Base-by-base conservation (phyloP, 2,113 vertebrate genomes). In the Pseudorhombus dupliciocellatus region DNA sequence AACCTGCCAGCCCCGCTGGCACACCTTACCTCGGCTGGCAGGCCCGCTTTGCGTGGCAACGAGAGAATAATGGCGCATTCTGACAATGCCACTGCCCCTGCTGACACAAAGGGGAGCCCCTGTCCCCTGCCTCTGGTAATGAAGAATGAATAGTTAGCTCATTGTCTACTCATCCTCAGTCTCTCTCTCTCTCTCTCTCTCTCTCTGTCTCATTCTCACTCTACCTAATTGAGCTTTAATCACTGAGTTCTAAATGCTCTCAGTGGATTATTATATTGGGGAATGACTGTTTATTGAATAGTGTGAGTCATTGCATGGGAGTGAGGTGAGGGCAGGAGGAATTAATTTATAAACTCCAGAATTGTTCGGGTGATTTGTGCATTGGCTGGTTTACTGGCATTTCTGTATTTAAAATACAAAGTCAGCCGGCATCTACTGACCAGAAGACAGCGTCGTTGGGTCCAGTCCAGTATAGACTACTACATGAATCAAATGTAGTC, bases 131-230 rank as follows among this genome's bases (percentile, higher is more conserved):
- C 59, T 67, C 72, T 58, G 68, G 50, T 80, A 82, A 90, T 85
- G 79, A 86, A 87, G 85, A 88, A 86, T 79, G 81, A 88, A 86
- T 86, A 81, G 80, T 78, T 78, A 65, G 73, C 70, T 81, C 84
- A 84, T 80, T 82, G 79, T 87, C 67, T 67, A 42, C 74, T 73
- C 80, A 68, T 77, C 56, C 70, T 73, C 74, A 26, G 26, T 62
- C 51, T 50, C 48, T 50, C 60, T 40, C 53, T 46, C 15, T 44
- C 42, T 44, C 42, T 44, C 42, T 44, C 42, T 15, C 42, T 44
- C 42, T 44, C 42, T 44, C 42, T 44, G 22, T 44, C 55, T 46
- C 28, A 53, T 54, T 37, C 48, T 42, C 64, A 50, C 40, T 66
- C 57, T 22, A 16, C 46, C 72, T 67, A 76, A 84, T 71, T 61